Conservation (phyloP, 2,113 vertebrate species). For the Nicator chloris region DNA sequence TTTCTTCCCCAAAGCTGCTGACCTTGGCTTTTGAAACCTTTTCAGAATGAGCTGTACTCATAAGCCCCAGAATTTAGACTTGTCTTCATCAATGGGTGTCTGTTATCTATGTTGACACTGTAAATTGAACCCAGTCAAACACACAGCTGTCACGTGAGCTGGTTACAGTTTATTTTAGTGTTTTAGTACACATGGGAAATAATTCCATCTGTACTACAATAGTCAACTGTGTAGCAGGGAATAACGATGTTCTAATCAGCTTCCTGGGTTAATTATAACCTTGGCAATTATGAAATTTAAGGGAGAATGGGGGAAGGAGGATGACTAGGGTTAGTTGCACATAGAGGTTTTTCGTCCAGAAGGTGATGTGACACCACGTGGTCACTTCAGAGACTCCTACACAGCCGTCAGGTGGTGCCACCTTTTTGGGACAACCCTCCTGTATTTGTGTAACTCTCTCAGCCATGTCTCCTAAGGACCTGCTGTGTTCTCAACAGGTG, state of each 20-base stretch:
- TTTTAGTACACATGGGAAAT: background rate
- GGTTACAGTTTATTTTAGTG: background rate
- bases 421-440: background rate
- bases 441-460: background rate
- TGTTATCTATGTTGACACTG: background rate
- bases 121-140: background rate
- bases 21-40: background rate
- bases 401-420: background rate
- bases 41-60: background rate
- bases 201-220: background rate
- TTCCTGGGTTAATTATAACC: background rate
- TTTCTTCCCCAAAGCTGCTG: background rate
- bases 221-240: background rate
- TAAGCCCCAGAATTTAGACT: background rate
- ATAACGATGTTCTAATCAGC: background rate
- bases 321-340: background rate
- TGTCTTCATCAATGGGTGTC: background rate
- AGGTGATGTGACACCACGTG: fast-evolving
- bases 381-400: background rate
- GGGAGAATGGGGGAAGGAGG: too few species aligned
- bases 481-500: background rate
- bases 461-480: background rate
- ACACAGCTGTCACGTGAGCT: background rate
- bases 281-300: background rate
- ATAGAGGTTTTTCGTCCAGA: background rate